Evolutionary conservation across 2,888 invertebrate species (phyloP).

Genomic region (Dryadula phaetusa): DNA sequence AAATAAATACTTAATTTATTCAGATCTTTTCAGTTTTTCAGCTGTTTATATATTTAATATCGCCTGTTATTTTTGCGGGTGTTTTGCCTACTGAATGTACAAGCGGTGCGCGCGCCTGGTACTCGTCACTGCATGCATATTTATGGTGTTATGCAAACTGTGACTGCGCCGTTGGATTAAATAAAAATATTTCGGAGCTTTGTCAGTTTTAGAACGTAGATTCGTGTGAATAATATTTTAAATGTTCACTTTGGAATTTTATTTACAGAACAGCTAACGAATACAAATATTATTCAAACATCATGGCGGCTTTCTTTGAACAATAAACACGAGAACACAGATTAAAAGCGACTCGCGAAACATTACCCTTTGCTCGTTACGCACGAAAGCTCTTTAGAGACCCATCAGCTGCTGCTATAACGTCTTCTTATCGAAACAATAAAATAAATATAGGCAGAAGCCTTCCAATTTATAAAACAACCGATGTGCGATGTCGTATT

Average conservation of each 20-base stretch:
- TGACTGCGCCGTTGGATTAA: conserved; percentile 62
- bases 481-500: too few species aligned
- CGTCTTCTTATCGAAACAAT: conserved; percentile 71
- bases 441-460: conserved; percentile 37
- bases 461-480: conserved; percentile 12
- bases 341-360: conserved; percentile 66
- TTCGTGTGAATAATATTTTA: conserved; percentile 18
- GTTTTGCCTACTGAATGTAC: conserved; percentile 68
- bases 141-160: conserved; percentile 76
- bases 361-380: conserved; percentile 58
- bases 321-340: conserved; percentile 61
- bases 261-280: conserved; percentile 14
- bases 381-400: conserved; percentile 62
- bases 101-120: conserved; percentile 63
- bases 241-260: conserved; percentile 20
- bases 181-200: conserved; percentile 41
- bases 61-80: conserved; percentile 29
- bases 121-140: conserved; percentile 73
- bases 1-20: conserved; percentile 4
- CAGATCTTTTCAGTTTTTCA: conserved; percentile 5
- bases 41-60: conserved; percentile 21
- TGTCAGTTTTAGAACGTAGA: conserved; percentile 31
- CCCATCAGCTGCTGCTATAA: conserved; percentile 68
- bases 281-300: conserved; percentile 10
- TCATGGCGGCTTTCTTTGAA: conserved; percentile 26